These are phyloP conservation scores for Tuta absoluta DNA, from an alignment of 2,888 invertebrate genomes.

Conservation along the genomic window DNA sequence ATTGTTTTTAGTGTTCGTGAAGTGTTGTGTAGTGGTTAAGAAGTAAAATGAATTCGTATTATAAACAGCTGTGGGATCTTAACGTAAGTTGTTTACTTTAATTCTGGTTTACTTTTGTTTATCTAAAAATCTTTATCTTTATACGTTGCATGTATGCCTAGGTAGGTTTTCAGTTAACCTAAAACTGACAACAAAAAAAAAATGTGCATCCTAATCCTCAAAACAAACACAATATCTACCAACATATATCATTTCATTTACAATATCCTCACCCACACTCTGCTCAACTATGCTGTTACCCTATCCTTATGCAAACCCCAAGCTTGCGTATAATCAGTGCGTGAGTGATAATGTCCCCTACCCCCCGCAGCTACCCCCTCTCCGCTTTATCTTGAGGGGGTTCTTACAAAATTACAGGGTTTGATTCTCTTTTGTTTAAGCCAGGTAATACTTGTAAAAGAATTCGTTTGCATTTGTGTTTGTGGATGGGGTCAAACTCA, in stretches of 20 bases:
- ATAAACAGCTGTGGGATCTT: slow-evolving; percentile 56
- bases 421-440: background rate
- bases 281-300: slow-evolving; percentile 33
- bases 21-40: slow-evolving; percentile 12
- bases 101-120: too few species aligned
- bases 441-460: background rate
- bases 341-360: slow-evolving; percentile 65
- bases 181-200: background rate
- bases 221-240: slow-evolving; percentile 4
- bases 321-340: slow-evolving; percentile 76
- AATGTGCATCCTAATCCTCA: background rate
- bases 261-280: background rate
- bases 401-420: slow-evolving; percentile 16
- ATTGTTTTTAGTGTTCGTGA: background rate
- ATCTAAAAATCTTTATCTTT: too few species aligned
- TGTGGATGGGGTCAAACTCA: background rate
- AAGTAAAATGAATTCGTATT: slow-evolving; percentile 54
- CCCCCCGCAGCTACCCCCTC: slow-evolving; percentile 24
- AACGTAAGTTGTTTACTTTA: slow-evolving; percentile 46
- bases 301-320: slow-evolving; percentile 53
- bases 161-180: too few species aligned
- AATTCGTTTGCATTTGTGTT: slow-evolving; percentile 26
- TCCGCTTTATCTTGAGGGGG: slow-evolving; percentile 57
- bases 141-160: too few species aligned
- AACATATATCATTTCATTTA: background rate